Base-by-base conservation (phyloP, 2,888 invertebrate genomes). In the Aphidoletes aphidimyza region DNA sequence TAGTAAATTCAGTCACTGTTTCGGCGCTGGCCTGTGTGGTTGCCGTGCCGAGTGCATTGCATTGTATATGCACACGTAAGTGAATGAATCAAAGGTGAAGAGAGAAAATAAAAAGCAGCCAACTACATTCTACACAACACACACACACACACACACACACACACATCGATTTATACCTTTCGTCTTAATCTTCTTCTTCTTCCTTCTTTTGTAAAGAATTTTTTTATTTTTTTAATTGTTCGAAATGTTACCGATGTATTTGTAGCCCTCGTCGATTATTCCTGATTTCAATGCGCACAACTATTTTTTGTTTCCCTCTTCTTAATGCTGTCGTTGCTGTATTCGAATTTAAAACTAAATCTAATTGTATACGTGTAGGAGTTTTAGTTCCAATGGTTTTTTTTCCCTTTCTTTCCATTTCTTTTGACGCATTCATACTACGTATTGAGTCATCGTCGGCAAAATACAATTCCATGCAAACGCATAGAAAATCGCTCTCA, bases 161-260 rank as follows among this genome's bases (percentile, higher is more conserved):
- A 54, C 54, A 69, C 22, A 14, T 26, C 6, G 17, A 17, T 47
- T 69, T 30, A 54, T 69, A 69, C 69, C 34, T 30, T 69, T 69
- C 30, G 17, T 69, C 34, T 69, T 69, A 69, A 69, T 69, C 69
- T 30, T 69, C 69, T 69, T 54, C 54, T 54, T 69, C 34, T 69
- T 69, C 30, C 3, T 54, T 54, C 22, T 3, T 30, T 69, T 69
- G 69, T 69, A 30, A 30, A 69, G 69, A 69, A 69, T 11, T 69
- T n/a, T n/a, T n/a, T n/a, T n/a, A n/a, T n/a, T n/a, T n/a, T n/a
- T 69, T 69, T 69, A 69, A 69, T 69, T 69, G 69, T 69, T 69
- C 34, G 34, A 69, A 69, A 30, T 14, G 69, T 30, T 69, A 11
- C 30, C 30, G 69, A 69, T 69, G 69, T 69, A 69, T 14, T 69